Evolutionary conservation across 1,140 invertebrate species (phyloP).

Genomic region (Aphelenchoides fujianensis): DNA sequence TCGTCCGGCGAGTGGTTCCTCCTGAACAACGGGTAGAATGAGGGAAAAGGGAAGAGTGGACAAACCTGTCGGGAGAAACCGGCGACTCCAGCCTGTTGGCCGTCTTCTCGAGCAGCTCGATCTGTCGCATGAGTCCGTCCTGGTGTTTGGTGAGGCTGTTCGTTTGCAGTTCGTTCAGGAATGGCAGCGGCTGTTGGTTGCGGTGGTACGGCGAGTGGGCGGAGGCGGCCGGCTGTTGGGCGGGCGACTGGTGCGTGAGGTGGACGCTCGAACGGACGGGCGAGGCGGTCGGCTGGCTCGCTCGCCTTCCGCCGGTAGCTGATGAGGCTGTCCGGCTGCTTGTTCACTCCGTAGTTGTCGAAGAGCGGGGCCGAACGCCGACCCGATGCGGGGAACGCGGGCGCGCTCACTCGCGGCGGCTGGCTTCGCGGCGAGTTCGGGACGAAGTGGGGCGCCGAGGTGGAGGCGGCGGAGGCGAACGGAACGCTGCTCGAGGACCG

Average conservation of each 20-base stretch:
- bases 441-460: slow-evolving; percentile 15
- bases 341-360: slow-evolving; percentile 11
- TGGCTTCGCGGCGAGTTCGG: slow-evolving; percentile 19
- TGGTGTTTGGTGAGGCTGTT: slow-evolving; percentile 14
- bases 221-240: too few species aligned
- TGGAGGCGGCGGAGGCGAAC: neutral
- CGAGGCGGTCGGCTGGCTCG: neutral
- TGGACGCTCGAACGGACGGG: neutral
- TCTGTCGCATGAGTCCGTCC: slow-evolving; percentile 2
- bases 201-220: too few species aligned
- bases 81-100: slow-evolving; percentile 10
- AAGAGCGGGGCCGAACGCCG: slow-evolving; percentile 45
- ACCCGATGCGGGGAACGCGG: slow-evolving; percentile 31
- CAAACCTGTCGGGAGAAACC: neutral
- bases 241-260: neutral
- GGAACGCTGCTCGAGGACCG: slow-evolving; percentile 18
- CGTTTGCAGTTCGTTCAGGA: slow-evolving; percentile 10
- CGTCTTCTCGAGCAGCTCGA: slow-evolving; percentile 6
- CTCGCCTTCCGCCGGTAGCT: neutral
- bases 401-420: neutral
- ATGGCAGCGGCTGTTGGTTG: neutral
- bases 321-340: slow-evolving; percentile 15
- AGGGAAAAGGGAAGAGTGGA: neutral
- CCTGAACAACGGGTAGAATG: neutral
- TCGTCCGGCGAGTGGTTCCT: slow-evolving; percentile 18